Base-by-base conservation (phyloP, 64 coral and sea anemone species). In the Astreopora myriophthalma region DNA sequence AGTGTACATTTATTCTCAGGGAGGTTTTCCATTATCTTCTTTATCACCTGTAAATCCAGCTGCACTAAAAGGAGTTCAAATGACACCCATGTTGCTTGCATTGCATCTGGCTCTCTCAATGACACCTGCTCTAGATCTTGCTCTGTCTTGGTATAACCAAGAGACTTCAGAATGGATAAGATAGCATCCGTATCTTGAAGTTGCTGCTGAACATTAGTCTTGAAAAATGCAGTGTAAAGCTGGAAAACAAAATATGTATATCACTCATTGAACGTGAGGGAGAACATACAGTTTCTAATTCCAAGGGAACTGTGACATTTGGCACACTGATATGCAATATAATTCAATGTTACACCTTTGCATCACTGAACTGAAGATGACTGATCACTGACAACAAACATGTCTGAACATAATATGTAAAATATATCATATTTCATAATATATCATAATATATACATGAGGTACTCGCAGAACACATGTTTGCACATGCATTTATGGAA, bases 181-280 rank as follows among this genome's bases (percentile, higher is more conserved):
- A 64, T 82, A 6, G 12, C 30, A 3, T 82, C 79, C 25, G 2
- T 37, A 33, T 82, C 79, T 33, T 65, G 52, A 22, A 82, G 79
- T 14, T 82, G 16, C 3, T 35, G 19, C 57, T 38, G 26, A n/a
- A 82, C 22, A 20, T 82, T 82, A 1, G 17, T n/a, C 31, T 82
- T 82, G 11, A 82, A 82, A 64, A 64, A 82, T 5, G 57, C 79
- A 0, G 79, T 82, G 79, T 82, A 82, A 82, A 82, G 55, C 79
- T 82, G 78, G 7, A 34, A 63, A 5, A 81, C 8, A 55, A 55
- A 55, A 22, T 16, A 55, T 13, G 17, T 16, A 55, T 16, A 16
- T 55, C 11, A 44, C 40, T 44, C 40, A 5, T 44, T 44, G 6
- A 2, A 44, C 6, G 40, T 44, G 40, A 44, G 40, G 40, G 40